Evolutionary conservation across 1,140 invertebrate genomes (phyloP).

Genomic region (Brachionus rotundiformis): DNA sequence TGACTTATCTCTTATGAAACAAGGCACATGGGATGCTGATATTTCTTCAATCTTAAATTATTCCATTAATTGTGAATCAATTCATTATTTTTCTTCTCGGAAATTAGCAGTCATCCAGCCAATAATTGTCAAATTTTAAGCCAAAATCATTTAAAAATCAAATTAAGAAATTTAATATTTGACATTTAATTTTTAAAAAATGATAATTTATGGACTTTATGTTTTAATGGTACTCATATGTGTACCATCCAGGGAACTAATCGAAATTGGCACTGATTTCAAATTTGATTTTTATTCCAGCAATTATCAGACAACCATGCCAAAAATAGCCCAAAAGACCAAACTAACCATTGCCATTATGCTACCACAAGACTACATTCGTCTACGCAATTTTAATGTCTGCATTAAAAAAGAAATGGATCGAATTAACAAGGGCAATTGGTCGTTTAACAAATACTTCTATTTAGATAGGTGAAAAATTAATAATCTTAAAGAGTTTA

Average conservation of each 20-base stretch:
- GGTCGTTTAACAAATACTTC: constrained; percentile 39
- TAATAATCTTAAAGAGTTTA: not conserved
- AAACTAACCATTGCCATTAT: constrained; percentile 43
- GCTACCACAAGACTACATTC: constrained; percentile 46
- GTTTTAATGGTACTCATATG: not conserved
- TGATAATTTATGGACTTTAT: not conserved
- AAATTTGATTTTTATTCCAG: not conserved
- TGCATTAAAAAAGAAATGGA: constrained; percentile 51
- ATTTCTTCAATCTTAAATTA: constrained; percentile 17
- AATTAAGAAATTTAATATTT: not conserved
- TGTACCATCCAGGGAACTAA: not conserved
- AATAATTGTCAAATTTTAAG: too few species aligned
- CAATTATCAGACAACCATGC: not conserved
- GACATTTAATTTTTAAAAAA: not conserved
- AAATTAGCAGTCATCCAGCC: too few species aligned
- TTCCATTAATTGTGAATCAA: constrained; percentile 8
- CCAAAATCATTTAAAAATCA: not conserved
- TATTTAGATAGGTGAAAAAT: constrained; percentile 45
- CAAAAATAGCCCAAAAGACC: not conserved
- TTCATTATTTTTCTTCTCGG: not conserved
- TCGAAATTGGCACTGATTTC: not conserved
- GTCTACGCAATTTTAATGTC: constrained; percentile 50
- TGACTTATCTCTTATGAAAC: not conserved
- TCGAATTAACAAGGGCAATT: constrained; percentile 29
- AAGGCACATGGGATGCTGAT: not conserved